Evolutionary conservation across 2,113 vertebrate genomes (phyloP).

Genomic region (Plecturocebus donacophilus): DNA sequence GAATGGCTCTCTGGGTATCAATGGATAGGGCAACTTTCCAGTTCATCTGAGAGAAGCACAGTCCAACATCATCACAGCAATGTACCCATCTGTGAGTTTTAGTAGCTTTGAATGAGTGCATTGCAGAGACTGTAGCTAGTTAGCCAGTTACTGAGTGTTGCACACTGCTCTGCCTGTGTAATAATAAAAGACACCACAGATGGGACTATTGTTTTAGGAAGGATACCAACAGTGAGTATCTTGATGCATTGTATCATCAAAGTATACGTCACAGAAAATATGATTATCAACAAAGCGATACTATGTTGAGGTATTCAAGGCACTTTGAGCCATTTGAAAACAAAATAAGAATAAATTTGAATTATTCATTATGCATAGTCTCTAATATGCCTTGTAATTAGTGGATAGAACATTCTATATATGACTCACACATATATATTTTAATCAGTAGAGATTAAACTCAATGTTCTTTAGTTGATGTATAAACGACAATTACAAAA

Average conservation of each 20-base stretch:
- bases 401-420: neutral
- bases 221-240: neutral
- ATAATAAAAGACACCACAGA: constrained; percentile 23
- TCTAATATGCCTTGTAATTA: neutral
- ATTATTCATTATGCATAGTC: neutral
- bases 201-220: constrained; percentile 32
- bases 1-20: constrained; percentile 27
- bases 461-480: neutral
- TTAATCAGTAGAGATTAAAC: neutral
- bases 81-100: constrained; percentile 12
- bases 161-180: neutral
- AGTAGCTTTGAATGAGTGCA: constrained; percentile 10
- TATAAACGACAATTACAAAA: constrained; percentile 19
- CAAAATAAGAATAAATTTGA: neutral
- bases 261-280: constrained; percentile 2
- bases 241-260: constrained; percentile 1
- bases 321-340: constrained; percentile 29
- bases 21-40: constrained; percentile 31
- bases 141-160: neutral
- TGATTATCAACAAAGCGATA: constrained; percentile 27
- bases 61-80: neutral
- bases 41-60: constrained; percentile 8
- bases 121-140: neutral
- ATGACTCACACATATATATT: neutral
- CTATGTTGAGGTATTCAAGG: neutral